These are phyloP conservation scores for Cataglyphis albicans DNA, from an alignment of 2,888 invertebrate species.

Conservation along the genomic window DNA sequence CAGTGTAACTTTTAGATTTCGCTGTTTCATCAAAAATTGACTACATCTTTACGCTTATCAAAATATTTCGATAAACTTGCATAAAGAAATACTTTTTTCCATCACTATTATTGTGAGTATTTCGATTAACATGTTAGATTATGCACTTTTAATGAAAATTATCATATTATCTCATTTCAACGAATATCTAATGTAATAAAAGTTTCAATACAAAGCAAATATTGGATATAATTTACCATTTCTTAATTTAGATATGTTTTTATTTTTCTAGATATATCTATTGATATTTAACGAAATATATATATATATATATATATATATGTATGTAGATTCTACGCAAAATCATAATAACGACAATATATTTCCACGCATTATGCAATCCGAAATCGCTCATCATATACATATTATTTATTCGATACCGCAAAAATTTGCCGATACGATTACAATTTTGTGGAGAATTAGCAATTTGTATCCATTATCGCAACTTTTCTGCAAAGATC, in stretches of 20 bases:
- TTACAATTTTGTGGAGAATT: neutral
- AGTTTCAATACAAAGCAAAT: neutral
- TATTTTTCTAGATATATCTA: neutral
- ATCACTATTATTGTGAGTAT: neutral
- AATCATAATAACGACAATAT: neutral
- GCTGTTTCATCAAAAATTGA: neutral
- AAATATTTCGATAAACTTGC: neutral
- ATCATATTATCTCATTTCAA: neutral
- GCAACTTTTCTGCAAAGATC: neutral
- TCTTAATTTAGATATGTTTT: neutral
- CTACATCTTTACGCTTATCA: neutral
- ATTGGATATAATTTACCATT: neutral
- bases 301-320: neutral
- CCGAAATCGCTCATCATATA: neutral
- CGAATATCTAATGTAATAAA: neutral
- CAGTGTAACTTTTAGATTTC: neutral
- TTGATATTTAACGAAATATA: neutral
- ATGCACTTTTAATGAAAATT: neutral
- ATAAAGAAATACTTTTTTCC: neutral
- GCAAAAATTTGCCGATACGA: neutral
- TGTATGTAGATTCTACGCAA: neutral
- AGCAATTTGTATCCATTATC: neutral
- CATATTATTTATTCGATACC: neutral
- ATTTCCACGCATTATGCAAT: constrained; percentile 2
- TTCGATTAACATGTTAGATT: neutral